Evolutionary conservation across 2,797 vertebrate genomes (phyloP), one percentile per base, ranked within the genome.

Genomic region (Erpetoichthys calabaricus): DNA sequence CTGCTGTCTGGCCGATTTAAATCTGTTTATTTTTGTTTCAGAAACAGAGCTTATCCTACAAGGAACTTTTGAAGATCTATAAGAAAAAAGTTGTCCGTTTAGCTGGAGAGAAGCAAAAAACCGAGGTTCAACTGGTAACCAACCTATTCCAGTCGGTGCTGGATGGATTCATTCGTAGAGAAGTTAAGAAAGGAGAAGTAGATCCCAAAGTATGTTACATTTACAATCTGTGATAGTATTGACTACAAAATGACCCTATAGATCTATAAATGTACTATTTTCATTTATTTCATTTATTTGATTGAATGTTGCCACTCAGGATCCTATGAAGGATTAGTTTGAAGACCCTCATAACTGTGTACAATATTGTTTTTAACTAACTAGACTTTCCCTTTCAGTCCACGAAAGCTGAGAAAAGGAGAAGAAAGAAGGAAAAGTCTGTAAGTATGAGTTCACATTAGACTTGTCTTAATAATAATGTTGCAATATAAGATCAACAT

Each of bases 61-160:
- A 91, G 69, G 87, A 85, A 59, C 79, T 99, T 50, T 92, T 94
- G 89, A 86, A 88, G 45, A 80, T 91, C 73, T 99, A 94, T 78
- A 89, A 97, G 77, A 90, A 90, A 44, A 86, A 89, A 7, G 89
- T 98, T 65, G 82, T 73, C 69, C 85, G 82, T 68, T 79, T 96
- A 71, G 91, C 92, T 0, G 75, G 83, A 0, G 62, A 79, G 76
- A 6, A 87, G 91, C 58, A 89, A 92, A 70, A 85, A 71, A 79
- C 69, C 1, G 96, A 99, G 64, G 80, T 94, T 55, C 90, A 93
- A 44, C 83, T 96, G 8, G 96, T 98, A 59, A 88, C 97, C 64
- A 98, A 99, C 70, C 82, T 98, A 54, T 99, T 99, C 80, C 94
- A 97, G 65, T 96, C 94, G 0, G 87, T 99, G 67, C 79, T 99